Evolutionary conservation across 2,797 vertebrate genomes (phyloP), one percentile per base, ranked within the genome.

Genomic region (Acrossocheilus fasciatus): DNA sequence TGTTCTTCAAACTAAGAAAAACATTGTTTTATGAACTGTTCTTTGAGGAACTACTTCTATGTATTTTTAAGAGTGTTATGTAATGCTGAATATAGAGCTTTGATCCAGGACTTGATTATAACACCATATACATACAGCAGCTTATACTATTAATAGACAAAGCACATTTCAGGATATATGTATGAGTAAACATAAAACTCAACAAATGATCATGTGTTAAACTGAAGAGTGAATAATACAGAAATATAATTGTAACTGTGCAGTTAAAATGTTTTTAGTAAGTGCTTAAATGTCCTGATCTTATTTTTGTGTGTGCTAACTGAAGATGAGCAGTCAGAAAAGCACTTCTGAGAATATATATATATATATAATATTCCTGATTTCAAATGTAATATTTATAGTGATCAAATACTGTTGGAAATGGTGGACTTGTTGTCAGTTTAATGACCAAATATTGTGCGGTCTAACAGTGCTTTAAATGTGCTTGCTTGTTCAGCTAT

Each of bases 371-470:
- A 73, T 36, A 62, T 73, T 62, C 15, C 77, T 84, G 52, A 50
- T 41, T 85, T 68, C 15, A 45, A 70, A 78, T 85, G 83, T 85
- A 69, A 77, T 84, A 77, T 68, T 78, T 43, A 43, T 45, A 79
- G 45, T 85, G n/a, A 69, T 70, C 17, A 72, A 45, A 85, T 77
- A 69, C 62, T 74, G 54, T 83, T 39, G 9, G 39, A 45, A 66
- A 47, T 47, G 23, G 34, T 64, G 47, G 18, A 43, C 54, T 66
- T 77, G 12, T 76, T 73, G 54, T 86, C 78, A 81, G 77, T 83
- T 83, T 84, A 62, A 72, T 82, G 87, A 87, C 87, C 83, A 90
- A 82, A 77, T 69, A 85, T 83, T 83, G 47, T 80, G 64, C 45
- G 52, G 66, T 84, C n/a, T 84, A 84, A 85, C 76, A 76, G 41